Base-by-base conservation (phyloP, 2,888 invertebrate genomes). In the Pecten maximus region DNA sequence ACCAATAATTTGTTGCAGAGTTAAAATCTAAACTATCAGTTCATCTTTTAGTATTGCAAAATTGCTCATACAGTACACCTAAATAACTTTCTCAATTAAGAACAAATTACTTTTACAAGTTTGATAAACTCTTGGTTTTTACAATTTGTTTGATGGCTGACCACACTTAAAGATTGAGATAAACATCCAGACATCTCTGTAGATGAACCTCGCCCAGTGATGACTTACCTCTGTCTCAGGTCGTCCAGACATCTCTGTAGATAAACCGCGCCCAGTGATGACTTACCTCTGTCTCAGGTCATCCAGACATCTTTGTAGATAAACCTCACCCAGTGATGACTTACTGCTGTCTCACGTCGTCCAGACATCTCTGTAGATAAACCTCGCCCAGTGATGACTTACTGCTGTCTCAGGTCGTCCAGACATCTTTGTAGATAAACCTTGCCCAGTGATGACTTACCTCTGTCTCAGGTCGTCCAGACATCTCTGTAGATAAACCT, bases 401-500 rank as follows among this genome's bases (percentile, higher is more conserved):
- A 50, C 50, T 16, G 8, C 50, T 50, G 15, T 50, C 50, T 50
- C 2, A 50, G 50, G 50, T 50, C 50, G 16, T 50, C 50, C 2
- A 50, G 50, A 54, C 54, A 54, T 2, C 23, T 54, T 23, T 54
- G 10, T 16, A 50, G 50, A 16, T 8, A 16, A 16, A 50, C 50
- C 50, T 50, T 16, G 15, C 50, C 19, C 50, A 15, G 10, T 50
- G 50, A n/a, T 54, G 35, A 87, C 92, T 94, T 91, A 97, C 97
- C 97, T 97, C 93, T 97, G 97, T 92, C 97, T 98, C 89, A 99
- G 97, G 97, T 99, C 99, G 96, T 98, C 98, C 8, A 99, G 97
- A 97, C 99, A 99, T 96, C 99, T 98, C 96, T 99, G 98, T 89
- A 99, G 97, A 97, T 99, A 99, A 1, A 99, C 98, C 97, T 99